phyloP scores from a whole-genome alignment of 2,113 vertebrate species.

The Podocnemis expansa region DNA sequence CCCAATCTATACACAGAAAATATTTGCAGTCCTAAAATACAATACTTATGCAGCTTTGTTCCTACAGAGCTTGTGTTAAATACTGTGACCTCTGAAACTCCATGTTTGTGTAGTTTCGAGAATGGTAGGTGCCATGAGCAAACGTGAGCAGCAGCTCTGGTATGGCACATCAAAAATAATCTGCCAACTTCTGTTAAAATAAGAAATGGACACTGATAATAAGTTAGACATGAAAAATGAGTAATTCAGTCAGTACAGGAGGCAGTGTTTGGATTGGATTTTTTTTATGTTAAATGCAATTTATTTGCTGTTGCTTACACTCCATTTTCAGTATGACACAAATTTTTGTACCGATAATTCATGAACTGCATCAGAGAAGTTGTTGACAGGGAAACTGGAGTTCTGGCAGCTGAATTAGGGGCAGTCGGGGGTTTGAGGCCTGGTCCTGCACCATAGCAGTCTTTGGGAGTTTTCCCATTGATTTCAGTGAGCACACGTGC shows the following conservation, averaged over 20 bases:
- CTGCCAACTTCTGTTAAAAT: background rate
- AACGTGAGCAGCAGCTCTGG: background rate
- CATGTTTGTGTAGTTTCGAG: background rate
- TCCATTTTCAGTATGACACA: background rate
- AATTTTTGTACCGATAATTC: background rate
- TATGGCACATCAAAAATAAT: background rate
- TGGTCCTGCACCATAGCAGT: background rate
- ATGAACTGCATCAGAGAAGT: accelerated
- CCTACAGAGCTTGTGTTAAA: background rate
- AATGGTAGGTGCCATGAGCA: background rate
- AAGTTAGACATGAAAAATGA: constrained; percentile 13
- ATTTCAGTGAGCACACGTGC: background rate
- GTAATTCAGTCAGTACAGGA: background rate
- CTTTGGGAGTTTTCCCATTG: background rate
- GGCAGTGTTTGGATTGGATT: background rate
- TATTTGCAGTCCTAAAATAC: background rate
- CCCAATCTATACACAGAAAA: background rate
- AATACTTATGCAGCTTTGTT: background rate
- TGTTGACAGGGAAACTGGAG: background rate
- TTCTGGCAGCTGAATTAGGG: background rate
- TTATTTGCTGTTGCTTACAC: background rate
- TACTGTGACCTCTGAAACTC: background rate
- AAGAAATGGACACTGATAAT: background rate
- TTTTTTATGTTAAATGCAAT: background rate
- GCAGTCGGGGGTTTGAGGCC: background rate